Evolutionary conservation across 2,797 vertebrate species (phyloP).

Genomic region (Meda fulgida): DNA sequence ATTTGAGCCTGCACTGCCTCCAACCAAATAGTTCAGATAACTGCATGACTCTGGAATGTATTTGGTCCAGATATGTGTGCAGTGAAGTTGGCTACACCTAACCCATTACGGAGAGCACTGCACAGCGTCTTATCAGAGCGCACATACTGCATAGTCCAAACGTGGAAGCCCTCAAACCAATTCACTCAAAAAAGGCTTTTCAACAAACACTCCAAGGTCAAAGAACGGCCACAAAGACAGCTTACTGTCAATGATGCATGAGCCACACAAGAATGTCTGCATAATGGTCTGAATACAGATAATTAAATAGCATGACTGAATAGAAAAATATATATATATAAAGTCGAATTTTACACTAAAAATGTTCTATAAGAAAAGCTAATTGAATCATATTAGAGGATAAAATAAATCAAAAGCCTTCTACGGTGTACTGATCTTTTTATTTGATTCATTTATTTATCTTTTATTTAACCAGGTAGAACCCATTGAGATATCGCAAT

Average conservation of each 20-base stretch:
- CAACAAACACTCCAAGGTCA: constrained; percentile 29
- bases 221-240: constrained; percentile 9
- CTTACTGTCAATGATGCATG: constrained; percentile 35
- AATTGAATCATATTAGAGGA: background rate
- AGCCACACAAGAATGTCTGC: constrained; percentile 12
- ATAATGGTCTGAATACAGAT: constrained; percentile 9
- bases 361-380: background rate
- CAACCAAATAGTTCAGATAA: constrained; percentile 53
- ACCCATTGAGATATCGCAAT: no score
- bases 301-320: constrained; percentile 3
- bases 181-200: constrained; percentile 18
- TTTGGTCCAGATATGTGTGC: constrained; percentile 40
- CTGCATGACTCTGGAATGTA: constrained; percentile 46
- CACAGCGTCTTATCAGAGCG: constrained; percentile 36
- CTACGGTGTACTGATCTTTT: background rate
- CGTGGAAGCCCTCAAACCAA: constrained; percentile 28
- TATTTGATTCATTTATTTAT: no score
- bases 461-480: no score
- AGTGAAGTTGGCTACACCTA: constrained; percentile 48
- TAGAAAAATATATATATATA: background rate
- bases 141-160: constrained; percentile 28
- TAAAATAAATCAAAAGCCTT: constrained; percentile 4
- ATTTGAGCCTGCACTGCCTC: constrained; percentile 48
- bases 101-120: constrained; percentile 34
- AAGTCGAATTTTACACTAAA: no score